Conservation (phyloP, 2,888 invertebrate genomes). For the Tromatobia lineatoria region DNA sequence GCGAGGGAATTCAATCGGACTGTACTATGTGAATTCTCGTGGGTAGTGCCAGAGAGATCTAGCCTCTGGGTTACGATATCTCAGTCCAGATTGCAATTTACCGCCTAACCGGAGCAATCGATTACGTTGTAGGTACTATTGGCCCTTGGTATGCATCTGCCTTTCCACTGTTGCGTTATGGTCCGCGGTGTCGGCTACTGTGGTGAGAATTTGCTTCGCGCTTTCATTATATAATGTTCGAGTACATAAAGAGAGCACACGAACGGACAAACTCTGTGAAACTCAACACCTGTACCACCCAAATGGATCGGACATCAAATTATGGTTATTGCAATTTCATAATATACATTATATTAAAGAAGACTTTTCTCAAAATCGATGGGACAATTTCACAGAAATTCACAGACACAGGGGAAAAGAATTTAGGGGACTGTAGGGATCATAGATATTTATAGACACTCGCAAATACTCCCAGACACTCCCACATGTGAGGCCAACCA, state of each 20-base stretch:
- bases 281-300: not conserved
- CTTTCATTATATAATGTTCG: not conserved
- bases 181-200: not conserved
- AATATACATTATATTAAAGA: not conserved
- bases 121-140: conserved; percentile 24
- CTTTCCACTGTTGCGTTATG: conserved; percentile 18
- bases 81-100: conserved; percentile 48
- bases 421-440: no score
- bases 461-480: no score
- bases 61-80: conserved; percentile 32
- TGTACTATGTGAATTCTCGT: conserved; percentile 23
- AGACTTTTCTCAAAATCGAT: no score
- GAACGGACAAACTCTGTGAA: not conserved
- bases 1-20: conserved; percentile 43
- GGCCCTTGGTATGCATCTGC: conserved; percentile 17
- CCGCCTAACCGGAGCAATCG: conserved; percentile 44
- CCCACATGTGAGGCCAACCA: no score
- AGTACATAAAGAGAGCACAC: not conserved
- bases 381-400: no score
- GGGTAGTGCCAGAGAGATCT: conserved; percentile 33
- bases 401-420: no score
- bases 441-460: no score
- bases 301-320: not conserved
- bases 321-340: not conserved
- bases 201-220: conserved; percentile 4